phyloP scores from a whole-genome alignment of 2,797 vertebrate genomes.

The Cyclopterus lumpus region DNA sequence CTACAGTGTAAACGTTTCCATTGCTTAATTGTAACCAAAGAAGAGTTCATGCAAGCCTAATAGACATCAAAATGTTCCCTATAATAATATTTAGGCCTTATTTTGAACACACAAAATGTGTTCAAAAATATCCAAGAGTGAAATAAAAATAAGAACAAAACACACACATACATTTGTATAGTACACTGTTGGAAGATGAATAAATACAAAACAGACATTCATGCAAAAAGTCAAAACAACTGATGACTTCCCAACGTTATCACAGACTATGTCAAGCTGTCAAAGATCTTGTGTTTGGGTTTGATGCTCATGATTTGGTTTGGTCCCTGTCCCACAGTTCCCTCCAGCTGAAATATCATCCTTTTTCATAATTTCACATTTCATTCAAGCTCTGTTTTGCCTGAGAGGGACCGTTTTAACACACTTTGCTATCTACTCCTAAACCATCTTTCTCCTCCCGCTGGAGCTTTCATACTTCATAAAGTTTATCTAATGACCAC shows the following conservation, averaged over 20 bases:
- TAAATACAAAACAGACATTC: neutral
- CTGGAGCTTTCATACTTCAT: slow-evolving; percentile 31
- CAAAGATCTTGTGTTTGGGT: slow-evolving; percentile 16
- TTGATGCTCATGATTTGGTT: slow-evolving; percentile 37
- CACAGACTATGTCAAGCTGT: slow-evolving; percentile 10
- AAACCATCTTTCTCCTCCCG: slow-evolving; percentile 10
- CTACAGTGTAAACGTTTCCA: neutral
- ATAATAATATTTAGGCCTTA: neutral
- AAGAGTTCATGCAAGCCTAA: slow-evolving; percentile 4
- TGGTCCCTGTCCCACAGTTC: slow-evolving; percentile 16
- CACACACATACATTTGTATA: neutral
- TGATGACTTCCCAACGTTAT: slow-evolving; percentile 7
- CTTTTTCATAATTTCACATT: neutral
- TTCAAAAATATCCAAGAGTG: neutral
- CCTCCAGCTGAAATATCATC: slow-evolving; percentile 26
- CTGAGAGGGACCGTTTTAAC: slow-evolving; percentile 14
- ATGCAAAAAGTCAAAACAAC: neutral
- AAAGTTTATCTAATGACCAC: slow-evolving; percentile 12
- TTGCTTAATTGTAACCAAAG: neutral
- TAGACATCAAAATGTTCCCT: neutral
- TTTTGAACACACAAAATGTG: neutral
- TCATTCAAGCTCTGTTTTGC: slow-evolving; percentile 26
- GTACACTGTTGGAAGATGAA: neutral
- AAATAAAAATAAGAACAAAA: neutral
- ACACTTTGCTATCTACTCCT: slow-evolving; percentile 19